Percentiles rank a stretch among this genome's conserved stretches.
These are phyloP conservation scores for Nannoperca australis DNA, from an alignment of 2,797 vertebrate genomes.

Conservation along the genomic window DNA sequence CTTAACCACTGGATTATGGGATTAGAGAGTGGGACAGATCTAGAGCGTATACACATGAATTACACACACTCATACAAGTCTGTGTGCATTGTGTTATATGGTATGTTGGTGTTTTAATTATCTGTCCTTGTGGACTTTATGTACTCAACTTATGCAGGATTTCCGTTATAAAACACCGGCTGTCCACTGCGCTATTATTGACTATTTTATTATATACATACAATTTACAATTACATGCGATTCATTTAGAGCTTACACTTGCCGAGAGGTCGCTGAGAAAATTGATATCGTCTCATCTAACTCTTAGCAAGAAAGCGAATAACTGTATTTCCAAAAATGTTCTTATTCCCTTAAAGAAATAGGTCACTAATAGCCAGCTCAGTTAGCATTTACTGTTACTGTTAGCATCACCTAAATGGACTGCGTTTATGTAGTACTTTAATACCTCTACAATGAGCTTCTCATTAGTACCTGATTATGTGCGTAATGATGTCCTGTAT, in stretches of 20 bases:
- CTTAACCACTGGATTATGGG: conserved; percentile 76
- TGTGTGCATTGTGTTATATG: conserved; percentile 19
- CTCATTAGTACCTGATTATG: background rate
- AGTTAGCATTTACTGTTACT: background rate
- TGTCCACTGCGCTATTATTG: background rate
- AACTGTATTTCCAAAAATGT: background rate
- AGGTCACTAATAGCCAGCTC: background rate
- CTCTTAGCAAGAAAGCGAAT: too few species aligned
- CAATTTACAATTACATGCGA: background rate
- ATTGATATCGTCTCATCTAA: background rate
- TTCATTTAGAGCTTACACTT: background rate
- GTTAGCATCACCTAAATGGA: background rate
- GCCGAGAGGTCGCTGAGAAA: background rate
- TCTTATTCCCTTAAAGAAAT: background rate
- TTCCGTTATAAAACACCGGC: conserved; percentile 1
- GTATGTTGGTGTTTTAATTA: conserved; percentile 26
- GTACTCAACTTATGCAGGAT: conserved; percentile 8
- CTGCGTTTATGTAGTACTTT: background rate
- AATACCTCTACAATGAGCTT: background rate
- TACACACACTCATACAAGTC: conserved; percentile 8
- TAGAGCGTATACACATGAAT: conserved; percentile 37
- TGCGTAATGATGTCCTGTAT: background rate
- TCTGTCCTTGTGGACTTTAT: conserved; percentile 25
- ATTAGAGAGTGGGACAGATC: conserved; percentile 73
- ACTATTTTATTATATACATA: background rate